Base-by-base conservation (phyloP, 2,888 invertebrate genomes). In the Mythimna ferrago region DNA sequence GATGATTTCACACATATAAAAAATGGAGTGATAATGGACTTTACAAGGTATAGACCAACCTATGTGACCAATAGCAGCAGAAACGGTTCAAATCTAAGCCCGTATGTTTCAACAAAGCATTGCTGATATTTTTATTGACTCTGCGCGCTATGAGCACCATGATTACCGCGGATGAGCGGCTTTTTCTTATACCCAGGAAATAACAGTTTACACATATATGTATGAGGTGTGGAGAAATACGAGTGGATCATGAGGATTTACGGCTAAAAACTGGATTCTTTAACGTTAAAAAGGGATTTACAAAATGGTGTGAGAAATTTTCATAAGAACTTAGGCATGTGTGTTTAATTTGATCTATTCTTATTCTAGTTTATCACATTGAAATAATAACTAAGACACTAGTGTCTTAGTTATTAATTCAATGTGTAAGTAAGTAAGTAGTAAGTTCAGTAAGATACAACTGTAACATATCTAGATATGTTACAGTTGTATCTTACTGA, bases 101-200 rank as follows among this genome's bases (percentile, higher is more conserved):
- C 76, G 83, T 86, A 73, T 85, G 21, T 86, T 81, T 71, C 21
- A 66, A 16, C 2, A 56, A 71, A 78, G 73, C 76, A 71, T 79
- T 62, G 67, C 68, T 78, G 73, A 83, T 81, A 86, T 78, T 80
- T 76, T 78, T 80, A 86, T 83, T 75, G 69, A 61, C 73, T 76
- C 54, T 10, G 79, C 83, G 67, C 80, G 26, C 64, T 83, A 81
- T 85, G 78, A 81, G 68, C 64, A 53, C 66, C 60, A 71, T 80
- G 63, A 74, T 73, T 84, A 72, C 38, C 70, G 63, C 67, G 71
- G 74, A 81, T 80, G 66, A 76, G 60, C 65, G 67, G 44, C 63
- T 86, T 86, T 79, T 86, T 86, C 66, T 64, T 32, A 38, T 16
- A 21, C 53, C 53, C 66, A 74, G 86, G 86, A 86, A 86, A 83